A percentile compares a stretch with the other conserved stretches of the same genome.
These are phyloP conservation scores for Apaloderma vittatum DNA, from an alignment of 2,113 vertebrate species.

Conservation along the genomic window DNA sequence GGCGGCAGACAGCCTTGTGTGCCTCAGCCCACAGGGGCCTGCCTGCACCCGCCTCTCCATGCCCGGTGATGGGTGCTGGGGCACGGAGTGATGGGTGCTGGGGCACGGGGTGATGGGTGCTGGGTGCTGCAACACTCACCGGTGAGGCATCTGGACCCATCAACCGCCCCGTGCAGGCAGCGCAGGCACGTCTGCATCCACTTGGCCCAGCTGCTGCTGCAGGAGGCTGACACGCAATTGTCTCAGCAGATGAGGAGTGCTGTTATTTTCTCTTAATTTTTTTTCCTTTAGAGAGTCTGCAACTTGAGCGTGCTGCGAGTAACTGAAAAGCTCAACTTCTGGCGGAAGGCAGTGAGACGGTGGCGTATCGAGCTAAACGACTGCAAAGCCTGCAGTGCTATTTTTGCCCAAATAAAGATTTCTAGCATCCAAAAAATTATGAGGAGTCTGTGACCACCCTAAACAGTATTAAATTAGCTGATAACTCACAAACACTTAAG, in stretches of 20 bases:
- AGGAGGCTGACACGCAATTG: rapidly evolving
- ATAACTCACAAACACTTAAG: neutral
- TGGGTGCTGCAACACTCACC: rapidly evolving
- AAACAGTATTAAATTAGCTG: neutral
- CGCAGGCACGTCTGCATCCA: rapidly evolving
- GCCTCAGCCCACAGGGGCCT: neutral
- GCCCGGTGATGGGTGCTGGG: too few relatives aligned
- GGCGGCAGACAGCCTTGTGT: neutral
- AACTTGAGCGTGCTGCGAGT: rapidly evolving
- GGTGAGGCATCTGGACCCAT: rapidly evolving
- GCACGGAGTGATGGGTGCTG: too few relatives aligned
- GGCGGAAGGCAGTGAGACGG: rapidly evolving
- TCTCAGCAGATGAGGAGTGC: neutral
- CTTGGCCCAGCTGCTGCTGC: rapidly evolving
- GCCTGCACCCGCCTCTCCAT: neutral
- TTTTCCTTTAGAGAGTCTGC: neutral
- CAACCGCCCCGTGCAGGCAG: rapidly evolving
- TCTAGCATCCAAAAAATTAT: neutral
- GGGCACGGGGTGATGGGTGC: neutral
- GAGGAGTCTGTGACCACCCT: neutral
- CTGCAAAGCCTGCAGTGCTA: neutral
- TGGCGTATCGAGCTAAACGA: rapidly evolving
- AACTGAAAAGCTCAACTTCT: neutral
- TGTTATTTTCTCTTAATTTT: rapidly evolving
- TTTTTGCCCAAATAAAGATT: neutral